Evolutionary conservation across 1,140 invertebrate species (phyloP), one percentile per base, ranked within the genome.

Genomic region (Pseudomyrmex sp.): DNA sequence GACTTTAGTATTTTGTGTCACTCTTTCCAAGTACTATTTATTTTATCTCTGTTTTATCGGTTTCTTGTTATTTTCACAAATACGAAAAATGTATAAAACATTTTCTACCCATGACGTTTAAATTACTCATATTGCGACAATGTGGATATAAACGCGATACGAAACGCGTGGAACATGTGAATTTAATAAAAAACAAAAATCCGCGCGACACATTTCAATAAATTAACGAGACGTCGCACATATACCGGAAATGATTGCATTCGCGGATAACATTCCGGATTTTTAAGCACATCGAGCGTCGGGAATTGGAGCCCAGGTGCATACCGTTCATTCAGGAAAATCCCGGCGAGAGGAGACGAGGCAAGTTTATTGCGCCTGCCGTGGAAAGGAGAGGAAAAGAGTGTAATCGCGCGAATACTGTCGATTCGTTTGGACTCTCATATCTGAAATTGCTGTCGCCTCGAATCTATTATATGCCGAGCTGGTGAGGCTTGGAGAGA

Each of bases 391-490:
- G 76, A 80, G 66, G 15, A 72, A 87, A 87, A 61, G 56, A 73
- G 79, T 75, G 86, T 87, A 87, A 87, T 87, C 86, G 83, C 75
- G 73, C 85, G 85, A 69, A 74, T 79, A 87, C 61, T 70, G 73
- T 52, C 56, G 85, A 84, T 87, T 87, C 76, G 84, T 76, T 86
- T 73, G 82, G 54, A 77, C 54, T 83, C 44, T 88, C 83, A 85
- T 88, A 88, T 88, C 56, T 74, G 83, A 88, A 88, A 88, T 85
- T 88, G 86, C 83, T 66, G 75, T 82, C 85, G 82, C 77, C 69
- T 63, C 82, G 82, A 58, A 52, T 56, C 73, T 69, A 75, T 86
- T 86, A 72, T 58, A 59, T 75, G 35, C 79, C 46, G 74, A 79
- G 50, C 50, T n/a, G 74, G 23, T n/a, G 83, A 76, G 56, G 75